These are phyloP conservation scores for Eretmocerus hayati DNA, from an alignment of 2,888 invertebrate genomes.

Conservation along the genomic window DNA sequence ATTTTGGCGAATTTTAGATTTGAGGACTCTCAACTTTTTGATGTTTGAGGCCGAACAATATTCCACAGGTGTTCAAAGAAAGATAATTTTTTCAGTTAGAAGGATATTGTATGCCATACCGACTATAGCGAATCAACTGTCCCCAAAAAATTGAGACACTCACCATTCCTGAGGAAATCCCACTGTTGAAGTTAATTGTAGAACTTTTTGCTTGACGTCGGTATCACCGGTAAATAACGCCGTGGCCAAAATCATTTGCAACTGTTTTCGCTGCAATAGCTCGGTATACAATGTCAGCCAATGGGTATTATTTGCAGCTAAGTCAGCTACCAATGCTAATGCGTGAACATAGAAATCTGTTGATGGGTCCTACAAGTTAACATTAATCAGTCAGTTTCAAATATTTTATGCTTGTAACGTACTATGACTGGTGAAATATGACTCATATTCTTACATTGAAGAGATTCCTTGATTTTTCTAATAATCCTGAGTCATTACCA, in stretches of 20 bases:
- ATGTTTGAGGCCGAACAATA: no score
- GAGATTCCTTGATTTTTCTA: conserved; percentile 31
- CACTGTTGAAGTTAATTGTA: conserved; percentile 42
- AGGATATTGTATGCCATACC: neutral
- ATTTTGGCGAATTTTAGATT: no score
- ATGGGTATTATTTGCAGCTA: conserved; percentile 45
- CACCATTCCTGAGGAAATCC: conserved; percentile 45
- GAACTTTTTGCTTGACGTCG: conserved; percentile 45
- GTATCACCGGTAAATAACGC: conserved; percentile 48
- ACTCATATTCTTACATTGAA: conserved; percentile 28
- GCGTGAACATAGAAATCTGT: conserved; percentile 49
- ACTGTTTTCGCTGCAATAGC: conserved; percentile 43
- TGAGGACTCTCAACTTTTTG: no score
- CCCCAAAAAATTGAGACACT: no score
- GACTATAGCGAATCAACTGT: no score
- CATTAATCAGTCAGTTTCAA: neutral
- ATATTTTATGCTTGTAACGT: neutral
- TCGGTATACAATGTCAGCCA: conserved; percentile 49
- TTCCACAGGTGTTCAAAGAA: no score
- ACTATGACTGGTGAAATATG: neutral
- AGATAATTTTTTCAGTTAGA: neutral
- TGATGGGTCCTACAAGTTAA: conserved; percentile 40
- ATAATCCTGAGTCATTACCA: conserved; percentile 27
- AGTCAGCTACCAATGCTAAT: conserved; percentile 48
- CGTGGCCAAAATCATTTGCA: conserved; percentile 50